These are phyloP conservation scores for Nyctalus aviator DNA, from an alignment of 2,797 vertebrate genomes.

Conservation along the genomic window DNA sequence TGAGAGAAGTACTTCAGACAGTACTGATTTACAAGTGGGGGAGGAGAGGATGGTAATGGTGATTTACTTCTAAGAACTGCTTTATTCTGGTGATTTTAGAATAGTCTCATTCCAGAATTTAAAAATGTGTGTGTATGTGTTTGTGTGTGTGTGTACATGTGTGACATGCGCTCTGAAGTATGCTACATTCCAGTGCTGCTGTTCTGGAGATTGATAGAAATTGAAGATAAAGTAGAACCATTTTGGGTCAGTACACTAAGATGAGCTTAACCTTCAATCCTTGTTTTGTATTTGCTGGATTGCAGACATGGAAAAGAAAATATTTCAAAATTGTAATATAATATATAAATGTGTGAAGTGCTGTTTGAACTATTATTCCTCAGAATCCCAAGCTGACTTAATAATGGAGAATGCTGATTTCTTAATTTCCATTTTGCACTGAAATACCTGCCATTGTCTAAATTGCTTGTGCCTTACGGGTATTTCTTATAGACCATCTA, in stretches of 20 bases:
- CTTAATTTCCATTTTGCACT: conserved; percentile 42
- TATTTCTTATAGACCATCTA: conserved; percentile 42
- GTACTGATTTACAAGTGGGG: background rate
- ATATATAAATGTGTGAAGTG: background rate
- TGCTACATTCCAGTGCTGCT: background rate
- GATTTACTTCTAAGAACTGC: background rate
- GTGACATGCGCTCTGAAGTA: background rate
- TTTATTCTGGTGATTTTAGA: background rate
- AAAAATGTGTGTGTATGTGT: background rate
- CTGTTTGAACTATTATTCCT: conserved; percentile 7
- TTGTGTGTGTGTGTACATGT: background rate
- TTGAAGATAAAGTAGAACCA: background rate
- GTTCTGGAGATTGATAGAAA: conserved; percentile 19
- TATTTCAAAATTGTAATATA: background rate
- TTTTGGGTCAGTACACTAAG: background rate
- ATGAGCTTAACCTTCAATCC: conserved; percentile 32
- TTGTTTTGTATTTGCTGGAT: conserved; percentile 37
- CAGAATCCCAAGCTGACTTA: conserved; percentile 12
- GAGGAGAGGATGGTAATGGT: background rate
- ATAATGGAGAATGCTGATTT: background rate
- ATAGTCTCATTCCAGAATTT: background rate
- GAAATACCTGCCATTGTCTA: conserved; percentile 7
- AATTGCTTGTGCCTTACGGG: background rate
- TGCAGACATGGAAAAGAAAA: conserved; percentile 49
- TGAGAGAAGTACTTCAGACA: background rate